These are phyloP conservation scores for Chaetura pelagica DNA, from an alignment of 2,113 vertebrate genomes.

Conservation along the genomic window DNA sequence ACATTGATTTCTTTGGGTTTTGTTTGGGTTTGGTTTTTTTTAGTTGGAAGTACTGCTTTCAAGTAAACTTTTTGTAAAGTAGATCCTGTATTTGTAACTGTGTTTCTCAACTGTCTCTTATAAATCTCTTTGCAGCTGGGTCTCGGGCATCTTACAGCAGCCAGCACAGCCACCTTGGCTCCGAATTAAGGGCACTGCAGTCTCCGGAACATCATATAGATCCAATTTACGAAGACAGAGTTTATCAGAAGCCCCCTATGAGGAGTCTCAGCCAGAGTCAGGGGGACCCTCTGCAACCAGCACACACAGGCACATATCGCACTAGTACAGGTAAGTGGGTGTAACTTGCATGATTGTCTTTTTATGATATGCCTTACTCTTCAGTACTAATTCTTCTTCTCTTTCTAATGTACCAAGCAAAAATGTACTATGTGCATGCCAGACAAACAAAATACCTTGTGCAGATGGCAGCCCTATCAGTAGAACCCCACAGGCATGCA, in stretches of 20 bases:
- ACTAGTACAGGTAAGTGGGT: slow-evolving; percentile 91
- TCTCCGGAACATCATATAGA: slow-evolving; percentile 97
- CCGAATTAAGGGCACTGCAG: slow-evolving; percentile 93
- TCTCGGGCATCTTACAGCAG: slow-evolving; percentile 95
- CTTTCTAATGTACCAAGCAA: not conserved
- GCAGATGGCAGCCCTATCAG: not conserved
- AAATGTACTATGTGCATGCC: not conserved
- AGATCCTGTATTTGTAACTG: not conserved
- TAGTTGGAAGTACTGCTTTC: not conserved
- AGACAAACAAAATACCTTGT: not conserved
- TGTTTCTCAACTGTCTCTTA: not conserved
- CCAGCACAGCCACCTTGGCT: slow-evolving; percentile 94
- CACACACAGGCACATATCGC: slow-evolving; percentile 88
- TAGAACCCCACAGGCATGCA: not conserved
- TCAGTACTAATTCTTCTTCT: not conserved
- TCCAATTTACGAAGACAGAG: slow-evolving; percentile 96
- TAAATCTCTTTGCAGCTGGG: slow-evolving; percentile 76
- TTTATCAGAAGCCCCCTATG: slow-evolving; percentile 97
- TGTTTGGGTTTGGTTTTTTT: no score
- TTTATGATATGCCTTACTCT: not conserved
- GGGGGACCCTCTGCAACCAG: slow-evolving; percentile 87
- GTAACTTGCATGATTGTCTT: not conserved
- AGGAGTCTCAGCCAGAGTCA: slow-evolving; percentile 98
- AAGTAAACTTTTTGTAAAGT: not conserved
- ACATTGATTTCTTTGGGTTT: not conserved